These are phyloP conservation scores for Coreius guichenoti DNA, from an alignment of 2,797 vertebrate genomes.

Conservation along the genomic window DNA sequence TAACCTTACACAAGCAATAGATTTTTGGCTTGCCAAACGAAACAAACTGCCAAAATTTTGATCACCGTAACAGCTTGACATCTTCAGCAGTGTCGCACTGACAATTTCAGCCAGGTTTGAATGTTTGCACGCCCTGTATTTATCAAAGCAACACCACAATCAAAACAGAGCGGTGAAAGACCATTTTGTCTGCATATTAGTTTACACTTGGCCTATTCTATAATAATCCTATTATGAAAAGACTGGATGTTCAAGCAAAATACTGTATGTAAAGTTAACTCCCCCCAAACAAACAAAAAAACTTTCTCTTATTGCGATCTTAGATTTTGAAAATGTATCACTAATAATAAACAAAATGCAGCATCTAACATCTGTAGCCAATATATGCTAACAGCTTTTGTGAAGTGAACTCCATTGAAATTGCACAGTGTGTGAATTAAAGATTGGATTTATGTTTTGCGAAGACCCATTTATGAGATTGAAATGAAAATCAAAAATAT, in stretches of 20 bases:
- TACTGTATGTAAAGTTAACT: not conserved
- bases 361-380: too few species aligned
- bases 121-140: not conserved
- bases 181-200: not conserved
- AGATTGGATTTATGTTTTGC: too few species aligned
- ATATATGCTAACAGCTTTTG: too few species aligned
- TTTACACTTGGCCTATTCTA: not conserved
- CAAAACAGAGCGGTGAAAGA: not conserved
- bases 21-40: not conserved
- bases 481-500: too few species aligned
- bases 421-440: too few species aligned
- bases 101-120: slow-evolving; percentile 5
- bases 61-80: not conserved
- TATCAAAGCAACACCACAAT: not conserved
- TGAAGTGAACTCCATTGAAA: too few species aligned
- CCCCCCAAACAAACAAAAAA: not conserved
- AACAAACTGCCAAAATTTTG: not conserved
- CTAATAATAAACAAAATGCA: too few species aligned
- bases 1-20: not conserved
- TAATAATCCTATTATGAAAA: not conserved
- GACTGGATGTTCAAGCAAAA: not conserved
- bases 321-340: too few species aligned
- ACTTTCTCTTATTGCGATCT: too few species aligned
- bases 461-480: too few species aligned
- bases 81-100: slow-evolving; percentile 25